These are phyloP conservation scores for Drosophila anomelani DNA, from an alignment of 2,888 invertebrate genomes.

Conservation along the genomic window DNA sequence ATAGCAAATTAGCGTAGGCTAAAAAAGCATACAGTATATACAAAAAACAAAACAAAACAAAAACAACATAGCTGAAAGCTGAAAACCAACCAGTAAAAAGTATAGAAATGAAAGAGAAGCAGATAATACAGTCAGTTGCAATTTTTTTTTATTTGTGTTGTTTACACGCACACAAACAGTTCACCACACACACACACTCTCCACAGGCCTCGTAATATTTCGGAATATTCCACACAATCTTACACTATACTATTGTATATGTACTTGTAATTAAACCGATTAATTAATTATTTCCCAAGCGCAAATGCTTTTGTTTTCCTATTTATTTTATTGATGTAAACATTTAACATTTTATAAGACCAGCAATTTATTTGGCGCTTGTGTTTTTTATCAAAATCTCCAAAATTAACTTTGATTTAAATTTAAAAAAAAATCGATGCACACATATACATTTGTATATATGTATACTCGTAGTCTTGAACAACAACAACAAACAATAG, in stretches of 20 bases:
- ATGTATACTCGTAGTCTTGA: slow-evolving; percentile 28
- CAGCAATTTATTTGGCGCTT: slow-evolving; percentile 16
- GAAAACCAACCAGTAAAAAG: slow-evolving; percentile 11
- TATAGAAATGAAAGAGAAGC: slow-evolving; percentile 9
- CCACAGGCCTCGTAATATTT: background rate
- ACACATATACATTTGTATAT: slow-evolving; percentile 20
- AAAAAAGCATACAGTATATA: slow-evolving; percentile 36
- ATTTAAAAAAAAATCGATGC: slow-evolving; percentile 5
- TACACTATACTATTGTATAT: slow-evolving; percentile 8
- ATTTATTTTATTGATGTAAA: background rate
- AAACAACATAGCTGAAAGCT: slow-evolving; percentile 11
- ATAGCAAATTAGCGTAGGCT: slow-evolving; percentile 41
- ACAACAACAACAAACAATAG: slow-evolving; percentile 15
- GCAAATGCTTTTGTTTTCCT: slow-evolving; percentile 13
- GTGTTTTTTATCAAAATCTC: slow-evolving; percentile 71
- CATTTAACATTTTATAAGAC: background rate
- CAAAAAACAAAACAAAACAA: background rate
- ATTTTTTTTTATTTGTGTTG: slow-evolving; percentile 10
- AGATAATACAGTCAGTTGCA: slow-evolving; percentile 4
- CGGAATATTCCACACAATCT: slow-evolving; percentile 1
- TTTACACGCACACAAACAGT: slow-evolving; percentile 12
- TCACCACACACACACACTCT: slow-evolving; percentile 3
- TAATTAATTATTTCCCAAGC: slow-evolving; percentile 1
- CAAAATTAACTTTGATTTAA: slow-evolving; percentile 24
- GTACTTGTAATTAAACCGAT: slow-evolving; percentile 7